Conservation (phyloP, 2,797 vertebrate species). For the Gephyroberyx darwinii region DNA sequence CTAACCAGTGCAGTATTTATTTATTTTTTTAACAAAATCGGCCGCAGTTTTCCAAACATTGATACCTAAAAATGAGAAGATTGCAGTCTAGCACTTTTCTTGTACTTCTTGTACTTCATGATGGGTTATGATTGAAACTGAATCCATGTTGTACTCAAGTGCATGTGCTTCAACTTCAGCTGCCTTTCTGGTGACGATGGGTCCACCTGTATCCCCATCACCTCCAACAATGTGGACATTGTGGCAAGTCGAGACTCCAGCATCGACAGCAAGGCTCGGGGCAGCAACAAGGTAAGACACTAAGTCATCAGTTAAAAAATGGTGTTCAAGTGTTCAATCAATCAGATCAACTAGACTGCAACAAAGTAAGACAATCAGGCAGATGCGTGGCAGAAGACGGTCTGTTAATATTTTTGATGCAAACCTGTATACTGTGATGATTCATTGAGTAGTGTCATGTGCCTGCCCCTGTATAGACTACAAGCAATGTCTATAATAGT, state of each 20-base stretch:
- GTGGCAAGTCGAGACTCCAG: conserved; percentile 96
- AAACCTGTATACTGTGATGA: conserved; percentile 9
- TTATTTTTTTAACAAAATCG: too few species aligned
- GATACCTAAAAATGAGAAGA: background rate
- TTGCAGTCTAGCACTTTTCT: background rate
- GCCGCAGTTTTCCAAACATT: background rate
- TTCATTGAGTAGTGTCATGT: background rate
- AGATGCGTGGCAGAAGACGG: background rate
- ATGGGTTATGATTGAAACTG: background rate
- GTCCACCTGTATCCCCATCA: conserved; percentile 90
- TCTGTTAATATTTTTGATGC: background rate
- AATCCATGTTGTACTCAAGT: background rate
- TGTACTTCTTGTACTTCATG: background rate
- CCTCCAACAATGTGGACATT: conserved; percentile 92
- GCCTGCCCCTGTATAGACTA: background rate
- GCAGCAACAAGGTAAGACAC: conserved; percentile 93
- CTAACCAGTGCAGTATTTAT: too few species aligned
- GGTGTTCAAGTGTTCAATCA: background rate
- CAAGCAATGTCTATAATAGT: background rate
- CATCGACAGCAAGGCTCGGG: conserved; percentile 95
- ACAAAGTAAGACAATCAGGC: background rate
- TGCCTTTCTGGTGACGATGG: conserved; percentile 92
- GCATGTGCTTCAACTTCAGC: conserved; percentile 70
- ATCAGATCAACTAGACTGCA: background rate
- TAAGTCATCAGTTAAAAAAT: background rate